A percentile compares a stretch with the other conserved stretches of the same genome.
phyloP scores from a whole-genome alignment of 2,113 vertebrate genomes.

The Sapajus apella region DNA sequence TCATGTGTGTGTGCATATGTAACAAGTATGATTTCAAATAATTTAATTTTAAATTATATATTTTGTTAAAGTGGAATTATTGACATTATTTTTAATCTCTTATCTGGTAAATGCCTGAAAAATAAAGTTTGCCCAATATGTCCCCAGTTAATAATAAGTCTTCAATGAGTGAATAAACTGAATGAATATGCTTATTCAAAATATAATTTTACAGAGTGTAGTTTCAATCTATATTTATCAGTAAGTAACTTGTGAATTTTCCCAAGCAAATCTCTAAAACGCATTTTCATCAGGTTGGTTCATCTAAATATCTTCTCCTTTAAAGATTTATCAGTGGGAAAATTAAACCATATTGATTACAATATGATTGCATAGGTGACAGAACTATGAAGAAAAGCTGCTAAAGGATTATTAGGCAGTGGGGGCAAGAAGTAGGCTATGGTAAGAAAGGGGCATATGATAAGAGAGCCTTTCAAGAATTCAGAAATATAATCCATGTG shows the following conservation, averaged over 20 bases:
- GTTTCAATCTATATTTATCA: slow-evolving; percentile 13
- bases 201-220: background rate
- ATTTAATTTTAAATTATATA: slow-evolving; percentile 11
- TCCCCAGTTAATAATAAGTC: background rate
- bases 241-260: background rate
- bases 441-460: background rate
- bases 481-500: background rate
- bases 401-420: background rate
- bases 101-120: slow-evolving; percentile 15
- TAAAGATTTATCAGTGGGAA: background rate
- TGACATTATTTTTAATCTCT: background rate
- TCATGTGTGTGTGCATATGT: background rate
- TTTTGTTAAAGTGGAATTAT: background rate
- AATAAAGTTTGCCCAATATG: background rate
- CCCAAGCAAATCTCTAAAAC: background rate
- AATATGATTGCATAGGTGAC: background rate
- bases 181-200: slow-evolving; percentile 3
- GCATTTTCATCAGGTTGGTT: background rate
- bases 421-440: background rate
- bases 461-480: background rate
- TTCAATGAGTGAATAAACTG: background rate
- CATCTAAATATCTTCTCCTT: background rate
- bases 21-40: background rate
- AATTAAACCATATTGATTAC: background rate
- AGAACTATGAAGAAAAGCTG: background rate